A percentile compares a stretch with the other conserved stretches of the same genome.
phyloP scores from a whole-genome alignment of 2,888 invertebrate genomes.

The Drosophila dives region DNA sequence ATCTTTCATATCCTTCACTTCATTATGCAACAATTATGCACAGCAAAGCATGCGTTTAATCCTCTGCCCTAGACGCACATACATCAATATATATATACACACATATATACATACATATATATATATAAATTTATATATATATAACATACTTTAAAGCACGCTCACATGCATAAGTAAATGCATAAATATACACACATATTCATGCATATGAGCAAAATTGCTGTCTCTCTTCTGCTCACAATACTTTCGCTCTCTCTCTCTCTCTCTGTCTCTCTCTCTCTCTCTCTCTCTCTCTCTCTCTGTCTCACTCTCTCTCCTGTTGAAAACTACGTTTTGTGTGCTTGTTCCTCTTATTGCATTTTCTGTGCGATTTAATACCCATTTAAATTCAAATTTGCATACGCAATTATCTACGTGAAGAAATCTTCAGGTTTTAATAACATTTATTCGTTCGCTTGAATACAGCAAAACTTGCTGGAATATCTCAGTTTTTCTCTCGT shows the following conservation, averaged over 20 bases:
- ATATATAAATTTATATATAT: background rate
- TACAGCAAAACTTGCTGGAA: slow-evolving; percentile 8
- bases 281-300: background rate
- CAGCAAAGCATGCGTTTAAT: slow-evolving; percentile 80
- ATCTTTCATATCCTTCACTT: slow-evolving; percentile 80
- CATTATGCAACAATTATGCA: slow-evolving; percentile 80
- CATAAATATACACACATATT: slow-evolving; percentile 8
- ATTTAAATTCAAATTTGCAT: slow-evolving; percentile 75
- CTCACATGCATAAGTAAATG: background rate
- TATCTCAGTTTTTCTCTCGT: background rate
- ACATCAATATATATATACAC: slow-evolving; percentile 11
- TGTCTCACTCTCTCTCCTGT: background rate
- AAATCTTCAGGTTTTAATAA: slow-evolving; percentile 74
- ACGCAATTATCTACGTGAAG: slow-evolving; percentile 74
- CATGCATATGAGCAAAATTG: slow-evolving; percentile 36
- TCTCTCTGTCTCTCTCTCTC: no score
- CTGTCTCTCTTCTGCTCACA: background rate
- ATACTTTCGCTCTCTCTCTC: background rate
- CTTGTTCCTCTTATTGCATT: slow-evolving; percentile 50
- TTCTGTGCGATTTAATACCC: slow-evolving; percentile 77
- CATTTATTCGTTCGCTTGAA: slow-evolving; percentile 45
- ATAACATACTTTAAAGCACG: background rate
- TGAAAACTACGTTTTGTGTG: slow-evolving; percentile 1
- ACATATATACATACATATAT: background rate
- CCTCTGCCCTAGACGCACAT: slow-evolving; percentile 67